Conservation (phyloP, 2,888 invertebrate species). For the Hirtodrosophila duncani region DNA sequence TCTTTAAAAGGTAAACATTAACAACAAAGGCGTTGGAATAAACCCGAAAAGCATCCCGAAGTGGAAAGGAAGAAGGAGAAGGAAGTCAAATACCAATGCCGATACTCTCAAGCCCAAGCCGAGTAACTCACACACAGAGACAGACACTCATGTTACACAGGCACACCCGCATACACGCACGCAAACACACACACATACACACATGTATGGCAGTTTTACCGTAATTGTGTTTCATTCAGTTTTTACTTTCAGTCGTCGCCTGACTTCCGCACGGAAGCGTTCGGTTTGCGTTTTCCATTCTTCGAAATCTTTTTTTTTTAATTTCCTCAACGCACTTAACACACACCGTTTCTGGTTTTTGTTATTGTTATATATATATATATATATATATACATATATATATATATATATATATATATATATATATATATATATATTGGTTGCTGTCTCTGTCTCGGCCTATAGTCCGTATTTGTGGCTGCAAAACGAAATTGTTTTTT, state of each 20-base stretch:
- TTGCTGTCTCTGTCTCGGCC: too few species aligned
- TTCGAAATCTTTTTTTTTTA: conserved; percentile 14
- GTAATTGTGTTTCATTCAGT: conserved; percentile 50
- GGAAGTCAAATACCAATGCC: too few species aligned
- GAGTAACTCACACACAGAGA: conserved; percentile 20
- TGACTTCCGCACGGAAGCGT: conserved; percentile 70
- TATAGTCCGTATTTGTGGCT: too few species aligned
- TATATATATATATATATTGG: too few species aligned
- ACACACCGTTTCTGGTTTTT: conserved; percentile 2
- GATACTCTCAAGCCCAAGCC: too few species aligned
- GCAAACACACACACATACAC: not conserved
- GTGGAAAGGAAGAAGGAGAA: too few species aligned
- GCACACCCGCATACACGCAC: conserved; percentile 3
- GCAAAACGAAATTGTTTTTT: too few species aligned
- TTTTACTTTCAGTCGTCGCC: conserved; percentile 67
- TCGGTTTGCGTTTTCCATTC: conserved; percentile 38
- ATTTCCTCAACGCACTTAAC: conserved; percentile 25
- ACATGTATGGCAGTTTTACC: conserved; percentile 30
- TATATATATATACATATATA: conserved; percentile 3
- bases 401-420: too few species aligned
- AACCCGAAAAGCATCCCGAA: conserved; percentile 33
- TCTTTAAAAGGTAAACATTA: conserved; percentile 57
- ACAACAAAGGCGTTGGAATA: conserved; percentile 51
- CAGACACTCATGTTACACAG: too few species aligned
- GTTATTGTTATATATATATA: not conserved